Base-by-base conservation (phyloP, 2,113 vertebrate species). In the Meleagris gallopavo region DNA sequence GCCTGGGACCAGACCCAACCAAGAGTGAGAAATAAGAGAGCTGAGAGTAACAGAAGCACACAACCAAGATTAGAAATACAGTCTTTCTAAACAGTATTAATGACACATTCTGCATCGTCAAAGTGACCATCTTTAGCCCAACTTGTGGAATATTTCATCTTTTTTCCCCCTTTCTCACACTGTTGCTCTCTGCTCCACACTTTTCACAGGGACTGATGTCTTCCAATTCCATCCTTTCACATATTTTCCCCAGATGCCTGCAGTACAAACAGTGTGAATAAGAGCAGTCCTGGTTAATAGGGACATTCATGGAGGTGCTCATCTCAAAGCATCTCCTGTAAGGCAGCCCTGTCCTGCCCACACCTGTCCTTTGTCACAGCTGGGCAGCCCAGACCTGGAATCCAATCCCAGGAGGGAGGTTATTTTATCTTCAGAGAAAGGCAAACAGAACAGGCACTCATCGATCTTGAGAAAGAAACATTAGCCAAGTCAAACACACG, bases 361-460 rank as follows among this genome's bases (percentile, higher is more conserved):
- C 97, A 98, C 97, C 97, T 98, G 97, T 97, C 97, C 93, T 85
- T 77, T 87, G 93, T 97, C 97, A 97, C 95, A 94, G 93, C 93
- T 96, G 96, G 95, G 64, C 90, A 96, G 88, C 84, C 88, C 87
- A 77, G 76, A 78, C 83, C 89, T 84, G 93, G 52, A 90, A 92
- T 79, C 67, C 67, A 87, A 96, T 91, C 83, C 73, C 66, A 70
- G 50, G 52, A 79, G 83, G 55, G 79, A 88, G 77, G 92, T 88
- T 96, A 72, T 95, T 97, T 94, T 95, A 95, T 95, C 89, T 89
- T 95, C 86, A 95, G 86, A 89, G 95, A 95, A 96, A 95, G 93
- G 75, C 79, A 96, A 94, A 95, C 82, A 90, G 27, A 83, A 95
- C 62, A 58, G 83, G 46, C 55, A 60, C 54, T 94, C 91, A 93